Percentiles rank a stretch among this genome's conserved stretches.
These are phyloP conservation scores for Pollenia labialis DNA, from an alignment of 2,888 invertebrate species.

Conservation along the genomic window DNA sequence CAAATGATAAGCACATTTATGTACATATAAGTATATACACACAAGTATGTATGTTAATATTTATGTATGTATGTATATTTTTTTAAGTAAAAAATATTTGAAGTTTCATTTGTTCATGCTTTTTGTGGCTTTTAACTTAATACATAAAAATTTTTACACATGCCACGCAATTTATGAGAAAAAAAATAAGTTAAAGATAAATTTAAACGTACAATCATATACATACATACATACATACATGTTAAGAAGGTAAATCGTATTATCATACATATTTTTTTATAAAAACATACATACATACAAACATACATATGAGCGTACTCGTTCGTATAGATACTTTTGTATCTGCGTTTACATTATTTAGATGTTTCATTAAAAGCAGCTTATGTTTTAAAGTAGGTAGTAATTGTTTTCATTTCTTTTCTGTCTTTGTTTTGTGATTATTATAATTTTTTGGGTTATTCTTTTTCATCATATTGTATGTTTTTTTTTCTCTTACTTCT, in stretches of 20 bases:
- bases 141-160: constrained; percentile 10
- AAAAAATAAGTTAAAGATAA: not conserved
- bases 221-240: not conserved
- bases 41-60: not conserved
- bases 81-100: constrained; percentile 36
- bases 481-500: not conserved
- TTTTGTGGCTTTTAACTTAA: not conserved
- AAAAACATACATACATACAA: not conserved
- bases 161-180: constrained; percentile 34
- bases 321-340: not conserved
- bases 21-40: not conserved
- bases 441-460: constrained; percentile 43
- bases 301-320: not conserved
- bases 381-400: constrained; percentile 64
- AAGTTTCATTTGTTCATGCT: not conserved
- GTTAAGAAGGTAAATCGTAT: constrained; percentile 26
- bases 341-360: constrained; percentile 36
- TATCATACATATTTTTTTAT: not conserved
- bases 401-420: constrained; percentile 66
- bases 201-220: not conserved
- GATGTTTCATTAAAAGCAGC: constrained; percentile 63
- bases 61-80: not conserved
- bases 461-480: not conserved
- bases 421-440: constrained; percentile 34
- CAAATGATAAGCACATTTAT: not conserved